phyloP scores from a whole-genome alignment of 2,113 vertebrate genomes.

The Antigone vipio region DNA sequence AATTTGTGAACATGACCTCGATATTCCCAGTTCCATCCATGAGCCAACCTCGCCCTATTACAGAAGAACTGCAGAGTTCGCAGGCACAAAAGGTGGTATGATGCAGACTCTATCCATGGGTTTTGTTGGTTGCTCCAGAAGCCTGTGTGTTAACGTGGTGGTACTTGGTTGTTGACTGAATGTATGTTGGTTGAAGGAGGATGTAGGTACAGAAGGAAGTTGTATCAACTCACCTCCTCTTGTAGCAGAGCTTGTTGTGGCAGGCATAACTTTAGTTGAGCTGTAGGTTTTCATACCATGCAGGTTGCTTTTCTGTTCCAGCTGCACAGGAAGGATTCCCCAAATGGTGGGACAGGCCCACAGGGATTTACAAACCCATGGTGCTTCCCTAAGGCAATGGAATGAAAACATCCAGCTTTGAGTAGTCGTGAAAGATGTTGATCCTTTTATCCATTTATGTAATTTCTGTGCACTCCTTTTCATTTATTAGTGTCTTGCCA shows the following conservation, averaged over 20 bases:
- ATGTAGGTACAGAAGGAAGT: neutral
- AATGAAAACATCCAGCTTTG: neutral
- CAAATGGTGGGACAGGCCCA: neutral
- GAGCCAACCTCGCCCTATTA: neutral
- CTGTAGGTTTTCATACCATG: neutral
- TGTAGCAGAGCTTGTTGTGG: neutral
- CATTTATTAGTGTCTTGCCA: neutral
- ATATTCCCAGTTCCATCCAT: neutral
- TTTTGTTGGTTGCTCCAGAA: neutral
- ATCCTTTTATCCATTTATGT: neutral
- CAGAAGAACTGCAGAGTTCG: neutral
- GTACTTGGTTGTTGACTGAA: neutral
- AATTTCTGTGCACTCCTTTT: neutral
- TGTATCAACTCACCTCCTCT: neutral
- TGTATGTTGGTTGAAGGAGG: neutral
- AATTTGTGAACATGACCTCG: neutral
- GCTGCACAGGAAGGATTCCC: neutral
- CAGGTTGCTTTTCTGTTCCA: neutral
- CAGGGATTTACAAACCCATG: neutral
- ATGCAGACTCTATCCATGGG: fast-evolving
- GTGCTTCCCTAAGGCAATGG: neutral
- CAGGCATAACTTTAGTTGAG: neutral
- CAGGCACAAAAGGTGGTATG: neutral
- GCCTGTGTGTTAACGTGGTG: neutral
- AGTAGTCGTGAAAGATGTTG: neutral